Percentiles rank a stretch among this genome's conserved stretches.
Conservation (phyloP, 1,140 invertebrate genomes). For the Zaprionus vittiger region DNA sequence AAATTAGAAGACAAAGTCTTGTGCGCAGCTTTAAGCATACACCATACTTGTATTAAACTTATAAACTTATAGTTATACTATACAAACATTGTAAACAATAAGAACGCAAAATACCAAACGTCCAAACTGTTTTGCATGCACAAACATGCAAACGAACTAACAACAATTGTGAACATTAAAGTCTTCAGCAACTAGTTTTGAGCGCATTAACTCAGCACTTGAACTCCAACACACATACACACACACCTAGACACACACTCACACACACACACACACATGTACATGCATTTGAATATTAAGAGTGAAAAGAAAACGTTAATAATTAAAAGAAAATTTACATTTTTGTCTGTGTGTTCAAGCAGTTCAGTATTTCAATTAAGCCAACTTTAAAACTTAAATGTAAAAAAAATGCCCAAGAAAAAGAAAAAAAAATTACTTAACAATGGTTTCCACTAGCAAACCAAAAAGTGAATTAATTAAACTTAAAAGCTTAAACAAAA, state of each 20-base stretch:
- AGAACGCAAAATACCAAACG: slow-evolving; percentile 69
- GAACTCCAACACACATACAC: slow-evolving; percentile 39
- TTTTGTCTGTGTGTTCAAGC: slow-evolving; percentile 70
- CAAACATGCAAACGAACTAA: slow-evolving; percentile 62
- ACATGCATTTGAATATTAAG: slow-evolving; percentile 45
- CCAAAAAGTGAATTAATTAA: slow-evolving; percentile 47
- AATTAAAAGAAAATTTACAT: slow-evolving; percentile 45
- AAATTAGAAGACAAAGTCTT: slow-evolving; percentile 72
- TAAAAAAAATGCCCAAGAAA: not conserved
- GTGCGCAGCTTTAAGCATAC: slow-evolving; percentile 75
- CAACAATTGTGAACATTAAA: slow-evolving; percentile 80
- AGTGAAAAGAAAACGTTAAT: slow-evolving; percentile 45
- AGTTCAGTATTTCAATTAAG: slow-evolving; percentile 82
- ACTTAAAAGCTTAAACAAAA: slow-evolving; percentile 31
- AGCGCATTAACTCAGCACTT: slow-evolving; percentile 38
- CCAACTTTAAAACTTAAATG: slow-evolving; percentile 50
- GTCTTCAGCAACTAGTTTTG: slow-evolving; percentile 64
- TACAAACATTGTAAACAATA: slow-evolving; percentile 45
- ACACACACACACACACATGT: slow-evolving; percentile 40
- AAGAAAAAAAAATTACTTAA: slow-evolving; percentile 31
- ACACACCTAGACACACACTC: slow-evolving; percentile 28
- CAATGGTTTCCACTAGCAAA: slow-evolving; percentile 48
- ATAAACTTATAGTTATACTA: slow-evolving; percentile 43
- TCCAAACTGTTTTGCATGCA: slow-evolving; percentile 69
- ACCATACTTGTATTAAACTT: slow-evolving; percentile 54